A percentile compares a stretch with the other conserved stretches of the same genome.
These are phyloP conservation scores for Adelges cooleyi DNA, from an alignment of 1,140 invertebrate genomes.

Conservation along the genomic window DNA sequence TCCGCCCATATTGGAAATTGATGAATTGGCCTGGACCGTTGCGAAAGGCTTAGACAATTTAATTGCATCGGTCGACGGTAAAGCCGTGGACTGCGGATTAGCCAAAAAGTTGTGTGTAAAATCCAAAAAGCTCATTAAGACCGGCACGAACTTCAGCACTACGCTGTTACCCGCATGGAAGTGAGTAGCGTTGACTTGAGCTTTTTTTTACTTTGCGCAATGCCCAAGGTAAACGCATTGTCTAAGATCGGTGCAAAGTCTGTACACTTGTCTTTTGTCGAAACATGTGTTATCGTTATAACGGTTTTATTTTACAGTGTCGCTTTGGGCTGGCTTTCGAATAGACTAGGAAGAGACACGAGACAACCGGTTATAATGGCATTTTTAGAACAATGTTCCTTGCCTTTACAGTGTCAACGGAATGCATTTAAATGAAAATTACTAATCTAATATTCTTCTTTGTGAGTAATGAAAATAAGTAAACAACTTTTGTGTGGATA, in stretches of 20 bases:
- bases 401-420: not conserved
- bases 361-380: slow-evolving; percentile 11
- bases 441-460: too few relatives aligned
- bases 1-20: not conserved
- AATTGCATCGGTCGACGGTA: not conserved
- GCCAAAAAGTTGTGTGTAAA: not conserved
- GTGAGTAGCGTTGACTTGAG: too few relatives aligned
- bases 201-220: too few relatives aligned
- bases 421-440: not conserved
- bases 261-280: too few relatives aligned
- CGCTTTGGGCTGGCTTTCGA: slow-evolving; percentile 14
- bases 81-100: not conserved
- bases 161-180: slow-evolving; percentile 11
- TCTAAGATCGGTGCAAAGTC: too few relatives aligned
- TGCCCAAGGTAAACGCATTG: too few relatives aligned
- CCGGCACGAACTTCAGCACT: slow-evolving; percentile 1
- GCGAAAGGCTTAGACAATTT: not conserved
- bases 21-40: slow-evolving; percentile 1
- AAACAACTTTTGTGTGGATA: too few relatives aligned
- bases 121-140: not conserved
- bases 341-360: slow-evolving; percentile 13
- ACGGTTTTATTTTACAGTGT: slow-evolving; percentile 7
- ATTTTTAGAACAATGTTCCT: not conserved
- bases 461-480: too few relatives aligned
- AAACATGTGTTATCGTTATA: too few relatives aligned